These are phyloP conservation scores for Hirtodrosophila confusa DNA, from an alignment of 2,888 invertebrate genomes.

Conservation along the genomic window DNA sequence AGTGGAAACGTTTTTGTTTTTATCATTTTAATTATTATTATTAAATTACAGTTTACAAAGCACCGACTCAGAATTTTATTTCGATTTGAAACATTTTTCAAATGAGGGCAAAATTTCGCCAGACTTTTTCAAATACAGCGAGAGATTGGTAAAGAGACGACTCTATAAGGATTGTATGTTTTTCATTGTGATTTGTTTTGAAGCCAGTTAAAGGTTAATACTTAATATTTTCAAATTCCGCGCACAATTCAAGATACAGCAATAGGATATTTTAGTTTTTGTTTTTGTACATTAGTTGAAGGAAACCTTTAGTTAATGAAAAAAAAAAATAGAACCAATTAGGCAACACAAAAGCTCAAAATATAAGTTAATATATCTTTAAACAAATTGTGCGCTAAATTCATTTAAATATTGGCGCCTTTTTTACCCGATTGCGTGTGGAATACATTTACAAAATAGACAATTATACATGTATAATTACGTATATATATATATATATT, in stretches of 20 bases:
- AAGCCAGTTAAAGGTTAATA: neutral
- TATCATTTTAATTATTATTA: neutral
- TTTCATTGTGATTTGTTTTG: neutral
- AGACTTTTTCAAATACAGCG: no score
- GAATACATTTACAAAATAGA: constrained; percentile 66
- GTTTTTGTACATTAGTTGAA: constrained; percentile 5
- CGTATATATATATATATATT: constrained; percentile 33
- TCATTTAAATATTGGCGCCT: constrained; percentile 12
- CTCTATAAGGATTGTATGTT: constrained; percentile 4
- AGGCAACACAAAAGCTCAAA: neutral
- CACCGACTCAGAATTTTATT: constrained; percentile 1
- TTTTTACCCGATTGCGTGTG: constrained; percentile 22
- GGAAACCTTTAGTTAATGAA: constrained; percentile 32
- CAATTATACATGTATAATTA: constrained; percentile 42
- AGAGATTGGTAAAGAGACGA: neutral
- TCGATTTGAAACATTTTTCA: no score
- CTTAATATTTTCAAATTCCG: neutral
- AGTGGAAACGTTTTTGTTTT: neutral
- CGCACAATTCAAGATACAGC: constrained; percentile 19
- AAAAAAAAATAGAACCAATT: constrained; percentile 1
- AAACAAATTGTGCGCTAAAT: constrained; percentile 29
- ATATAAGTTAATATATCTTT: neutral
- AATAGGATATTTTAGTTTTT: neutral
- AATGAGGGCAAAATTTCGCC: no score
- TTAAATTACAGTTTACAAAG: constrained; percentile 9